Evolutionary conservation across 2,113 vertebrate genomes (phyloP).

Genomic region (Cyprinodon brontotheroides): DNA sequence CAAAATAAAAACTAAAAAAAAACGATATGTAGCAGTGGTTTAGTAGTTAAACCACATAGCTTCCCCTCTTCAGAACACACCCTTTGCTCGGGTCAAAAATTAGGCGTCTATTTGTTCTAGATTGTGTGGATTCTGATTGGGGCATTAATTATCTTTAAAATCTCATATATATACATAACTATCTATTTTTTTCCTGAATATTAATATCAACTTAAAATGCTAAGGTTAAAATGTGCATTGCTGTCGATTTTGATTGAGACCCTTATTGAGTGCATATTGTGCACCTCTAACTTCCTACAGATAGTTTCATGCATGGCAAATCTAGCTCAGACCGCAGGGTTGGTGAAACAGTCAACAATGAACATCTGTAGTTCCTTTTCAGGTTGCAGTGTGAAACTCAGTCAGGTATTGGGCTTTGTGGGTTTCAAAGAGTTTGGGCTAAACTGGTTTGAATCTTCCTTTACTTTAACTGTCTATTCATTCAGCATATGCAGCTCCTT

Average conservation of each 20-base stretch:
- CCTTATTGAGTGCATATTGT: not conserved
- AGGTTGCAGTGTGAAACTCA: conserved; percentile 12
- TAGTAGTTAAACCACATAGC: not conserved
- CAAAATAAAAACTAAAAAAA: not conserved
- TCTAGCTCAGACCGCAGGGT: conserved; percentile 23
- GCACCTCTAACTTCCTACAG: not conserved
- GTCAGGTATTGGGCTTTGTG: conserved; percentile 46
- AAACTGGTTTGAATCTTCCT: conserved; percentile 5
- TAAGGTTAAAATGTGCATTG: not conserved
- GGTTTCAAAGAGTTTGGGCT: conserved; percentile 30
- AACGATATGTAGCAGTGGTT: not conserved
- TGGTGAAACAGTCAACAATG: not conserved
- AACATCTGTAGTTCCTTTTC: conserved; percentile 8
- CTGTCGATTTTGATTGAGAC: not conserved
- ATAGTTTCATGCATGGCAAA: conserved; percentile 5
- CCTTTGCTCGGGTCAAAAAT: not conserved
- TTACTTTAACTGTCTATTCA: not conserved
- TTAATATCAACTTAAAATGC: not conserved
- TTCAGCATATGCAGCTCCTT: conserved; percentile 3
- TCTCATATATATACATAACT: too few relatives aligned
- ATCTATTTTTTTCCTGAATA: not conserved
- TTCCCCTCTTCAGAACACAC: not conserved
- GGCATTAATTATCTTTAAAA: not conserved
- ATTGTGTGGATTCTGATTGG: not conserved
- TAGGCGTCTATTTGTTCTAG: not conserved